phyloP scores from a whole-genome alignment of 2,888 invertebrate genomes.

The Megalurothrips usitatus region DNA sequence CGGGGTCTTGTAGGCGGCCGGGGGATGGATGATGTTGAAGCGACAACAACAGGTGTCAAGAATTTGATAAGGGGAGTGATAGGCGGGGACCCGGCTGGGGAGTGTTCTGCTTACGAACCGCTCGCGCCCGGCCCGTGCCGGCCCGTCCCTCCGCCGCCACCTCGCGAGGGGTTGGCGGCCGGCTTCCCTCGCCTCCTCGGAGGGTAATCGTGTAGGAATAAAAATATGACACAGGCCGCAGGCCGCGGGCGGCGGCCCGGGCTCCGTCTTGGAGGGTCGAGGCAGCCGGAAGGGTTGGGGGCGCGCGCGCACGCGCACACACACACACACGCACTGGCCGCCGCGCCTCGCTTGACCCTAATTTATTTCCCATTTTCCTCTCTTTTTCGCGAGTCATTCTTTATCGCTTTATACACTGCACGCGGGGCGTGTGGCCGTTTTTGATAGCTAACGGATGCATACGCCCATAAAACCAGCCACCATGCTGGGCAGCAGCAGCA shows the following conservation, averaged over 20 bases:
- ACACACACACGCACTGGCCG: background rate
- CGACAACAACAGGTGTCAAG: background rate
- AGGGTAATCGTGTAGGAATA: background rate
- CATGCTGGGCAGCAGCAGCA: too few species aligned
- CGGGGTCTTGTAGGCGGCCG: too few species aligned
- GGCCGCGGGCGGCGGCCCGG: background rate
- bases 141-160: too few species aligned
- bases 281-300: background rate
- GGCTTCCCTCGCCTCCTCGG: background rate
- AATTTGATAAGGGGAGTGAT: background rate
- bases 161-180: background rate
- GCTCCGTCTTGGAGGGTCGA: too few species aligned
- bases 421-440: too few species aligned
- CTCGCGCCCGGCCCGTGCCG: too few species aligned
- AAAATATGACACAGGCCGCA: background rate
- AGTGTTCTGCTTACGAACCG: background rate
- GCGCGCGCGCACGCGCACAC: background rate
- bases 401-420: background rate
- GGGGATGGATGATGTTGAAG: too few species aligned
- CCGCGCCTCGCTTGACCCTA: background rate
- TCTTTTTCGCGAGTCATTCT: background rate
- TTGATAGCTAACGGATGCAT: too few species aligned
- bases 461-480: too few species aligned
- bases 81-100: background rate
- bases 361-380: constrained; percentile 10